These are phyloP conservation scores for Limnephilus rhombicus DNA, from an alignment of 2,888 invertebrate species.

Conservation along the genomic window DNA sequence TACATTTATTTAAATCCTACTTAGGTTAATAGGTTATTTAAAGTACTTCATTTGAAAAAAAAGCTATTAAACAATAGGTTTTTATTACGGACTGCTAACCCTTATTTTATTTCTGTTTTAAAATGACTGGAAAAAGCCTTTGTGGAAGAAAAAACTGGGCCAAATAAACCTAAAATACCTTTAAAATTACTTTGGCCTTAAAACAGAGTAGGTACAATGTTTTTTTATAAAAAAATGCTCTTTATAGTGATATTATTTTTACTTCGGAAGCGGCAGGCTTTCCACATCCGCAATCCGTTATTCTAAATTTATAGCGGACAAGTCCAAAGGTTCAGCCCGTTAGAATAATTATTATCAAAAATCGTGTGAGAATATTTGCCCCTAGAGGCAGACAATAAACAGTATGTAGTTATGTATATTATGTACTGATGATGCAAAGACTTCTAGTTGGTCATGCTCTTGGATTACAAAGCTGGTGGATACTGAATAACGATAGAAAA, in stretches of 20 bases:
- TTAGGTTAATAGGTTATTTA: background rate
- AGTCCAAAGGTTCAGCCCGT: slow-evolving; percentile 46
- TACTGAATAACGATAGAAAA: background rate
- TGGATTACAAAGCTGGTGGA: background rate
- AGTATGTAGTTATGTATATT: background rate
- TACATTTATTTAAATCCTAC: background rate
- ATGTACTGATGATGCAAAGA: slow-evolving; percentile 29
- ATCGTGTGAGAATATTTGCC: slow-evolving; percentile 57
- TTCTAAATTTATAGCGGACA: slow-evolving; percentile 25
- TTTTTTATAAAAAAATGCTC: background rate
- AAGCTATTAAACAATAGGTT: background rate
- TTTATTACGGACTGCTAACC: background rate
- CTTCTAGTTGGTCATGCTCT: slow-evolving; percentile 42
- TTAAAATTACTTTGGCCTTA: background rate
- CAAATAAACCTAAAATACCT: background rate
- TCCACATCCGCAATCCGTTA: slow-evolving; percentile 35
- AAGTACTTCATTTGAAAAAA: background rate
- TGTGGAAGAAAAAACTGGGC: background rate
- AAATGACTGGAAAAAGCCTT: background rate
- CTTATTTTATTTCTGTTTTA: background rate
- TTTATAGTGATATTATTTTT: slow-evolving; percentile 22
- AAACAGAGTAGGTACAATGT: background rate
- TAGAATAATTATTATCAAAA: slow-evolving; percentile 59
- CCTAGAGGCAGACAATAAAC: slow-evolving; percentile 44
- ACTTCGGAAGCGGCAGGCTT: slow-evolving; percentile 15